A percentile compares a stretch with the other conserved stretches of the same genome.
Conservation (phyloP, 2,888 invertebrate genomes). For the Eurois occulta region DNA sequence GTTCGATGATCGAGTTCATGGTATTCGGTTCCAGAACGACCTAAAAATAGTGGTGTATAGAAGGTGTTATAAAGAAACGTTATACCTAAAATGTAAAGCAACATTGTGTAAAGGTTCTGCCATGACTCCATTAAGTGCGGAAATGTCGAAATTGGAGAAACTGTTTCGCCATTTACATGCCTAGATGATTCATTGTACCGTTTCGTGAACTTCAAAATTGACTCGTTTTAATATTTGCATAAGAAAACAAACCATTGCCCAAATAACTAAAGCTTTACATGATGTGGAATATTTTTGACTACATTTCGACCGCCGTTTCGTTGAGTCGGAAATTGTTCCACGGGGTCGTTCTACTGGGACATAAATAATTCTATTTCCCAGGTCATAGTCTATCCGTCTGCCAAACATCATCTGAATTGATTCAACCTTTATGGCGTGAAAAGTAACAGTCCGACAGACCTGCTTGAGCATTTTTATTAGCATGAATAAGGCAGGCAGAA, state of each 20-base stretch:
- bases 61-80: not conserved
- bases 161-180: conserved; percentile 38
- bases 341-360: not conserved
- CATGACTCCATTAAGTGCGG: conserved; percentile 31
- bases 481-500: too few species aligned
- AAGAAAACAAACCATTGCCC: not conserved
- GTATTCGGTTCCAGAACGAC: too few species aligned
- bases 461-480: too few species aligned
- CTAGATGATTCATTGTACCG: conserved; percentile 37
- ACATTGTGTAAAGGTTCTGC: conserved; percentile 8
- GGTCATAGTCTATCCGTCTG: not conserved
- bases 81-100: not conserved
- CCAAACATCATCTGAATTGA: not conserved
- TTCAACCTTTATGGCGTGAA: too few species aligned
- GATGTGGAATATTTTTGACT: not conserved
- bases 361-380: not conserved
- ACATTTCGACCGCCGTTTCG: not conserved
- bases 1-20: too few species aligned
- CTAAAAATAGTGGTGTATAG: too few species aligned
- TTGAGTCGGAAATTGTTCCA: not conserved
- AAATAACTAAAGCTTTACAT: not conserved
- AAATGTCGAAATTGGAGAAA: conserved; percentile 45
- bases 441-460: too few species aligned
- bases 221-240: conserved; percentile 19
- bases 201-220: conserved; percentile 17